Evolutionary conservation across 2,797 vertebrate species (phyloP).

Genomic region (Notolepis coatsorum): DNA sequence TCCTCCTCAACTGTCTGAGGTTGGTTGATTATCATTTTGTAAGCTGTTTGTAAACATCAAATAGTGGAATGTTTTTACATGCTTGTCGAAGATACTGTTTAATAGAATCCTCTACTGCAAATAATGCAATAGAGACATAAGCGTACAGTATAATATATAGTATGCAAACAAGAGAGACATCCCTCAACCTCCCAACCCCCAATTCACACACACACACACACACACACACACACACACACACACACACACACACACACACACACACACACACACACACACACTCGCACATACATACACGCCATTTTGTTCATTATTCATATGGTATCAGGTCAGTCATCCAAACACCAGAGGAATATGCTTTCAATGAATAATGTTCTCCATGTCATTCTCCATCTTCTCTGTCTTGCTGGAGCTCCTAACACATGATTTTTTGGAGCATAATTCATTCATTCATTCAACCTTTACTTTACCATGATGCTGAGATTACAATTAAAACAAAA

Average conservation of each 20-base stretch:
- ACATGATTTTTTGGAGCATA: slow-evolving; percentile 71
- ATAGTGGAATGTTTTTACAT: too few species aligned
- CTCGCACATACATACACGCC: background rate
- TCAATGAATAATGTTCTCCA: slow-evolving; percentile 66
- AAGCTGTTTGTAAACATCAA: background rate
- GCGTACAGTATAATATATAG: too few species aligned
- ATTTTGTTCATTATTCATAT: slow-evolving; percentile 8
- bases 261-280: slow-evolving; percentile 22
- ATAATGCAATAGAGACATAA: too few species aligned
- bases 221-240: slow-evolving; percentile 10
- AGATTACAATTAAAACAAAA: too few species aligned
- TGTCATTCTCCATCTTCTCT: slow-evolving; percentile 12
- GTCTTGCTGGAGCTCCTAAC: slow-evolving; percentile 44
- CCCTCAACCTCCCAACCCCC: too few species aligned
- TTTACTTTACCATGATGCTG: too few species aligned
- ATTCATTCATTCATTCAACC: too few species aligned
- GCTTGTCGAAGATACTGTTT: too few species aligned
- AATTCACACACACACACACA: slow-evolving; percentile 12
- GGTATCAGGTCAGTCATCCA: slow-evolving; percentile 27
- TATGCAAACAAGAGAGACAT: too few species aligned
- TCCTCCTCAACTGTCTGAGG: background rate
- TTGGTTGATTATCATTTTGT: slow-evolving; percentile 11
- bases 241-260: background rate
- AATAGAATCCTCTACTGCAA: too few species aligned
- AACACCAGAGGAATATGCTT: slow-evolving; percentile 33